Percentiles rank a stretch among this genome's conserved stretches.
These are phyloP conservation scores for Salticus scenicus DNA, from an alignment of 2,888 invertebrate species.

Conservation along the genomic window DNA sequence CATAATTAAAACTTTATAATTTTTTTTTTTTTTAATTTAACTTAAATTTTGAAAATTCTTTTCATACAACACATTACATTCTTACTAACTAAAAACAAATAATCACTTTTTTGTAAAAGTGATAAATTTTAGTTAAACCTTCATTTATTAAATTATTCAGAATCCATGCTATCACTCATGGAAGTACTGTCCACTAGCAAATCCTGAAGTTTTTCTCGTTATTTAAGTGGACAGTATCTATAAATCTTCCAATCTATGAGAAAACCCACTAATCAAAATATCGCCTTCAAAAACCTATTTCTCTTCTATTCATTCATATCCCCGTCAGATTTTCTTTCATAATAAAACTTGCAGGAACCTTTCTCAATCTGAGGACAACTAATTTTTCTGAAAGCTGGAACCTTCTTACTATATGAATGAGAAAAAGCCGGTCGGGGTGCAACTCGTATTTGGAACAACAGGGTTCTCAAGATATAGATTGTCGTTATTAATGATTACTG, in stretches of 20 bases:
- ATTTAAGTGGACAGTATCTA: conserved; percentile 10
- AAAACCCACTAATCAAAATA: conserved; percentile 44
- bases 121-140: too few species aligned
- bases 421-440: neutral
- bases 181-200: neutral
- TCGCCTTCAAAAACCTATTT: conserved; percentile 58
- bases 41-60: too few species aligned
- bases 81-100: too few species aligned
- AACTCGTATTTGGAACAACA: neutral
- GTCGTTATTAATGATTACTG: neutral
- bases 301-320: conserved; percentile 40
- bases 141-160: too few species aligned
- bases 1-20: too few species aligned
- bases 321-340: conserved; percentile 53
- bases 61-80: too few species aligned
- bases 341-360: conserved; percentile 30
- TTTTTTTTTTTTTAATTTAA: too few species aligned
- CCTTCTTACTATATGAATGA: neutral
- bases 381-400: conserved; percentile 57
- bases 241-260: conserved; percentile 43
- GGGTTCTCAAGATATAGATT: neutral
- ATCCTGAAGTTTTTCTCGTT: neutral
- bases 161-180: neutral
- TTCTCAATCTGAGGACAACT: conserved; percentile 24
- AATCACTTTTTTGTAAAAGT: too few species aligned